phyloP scores from a whole-genome alignment of 2,113 vertebrate genomes.

The Neogale vison region DNA sequence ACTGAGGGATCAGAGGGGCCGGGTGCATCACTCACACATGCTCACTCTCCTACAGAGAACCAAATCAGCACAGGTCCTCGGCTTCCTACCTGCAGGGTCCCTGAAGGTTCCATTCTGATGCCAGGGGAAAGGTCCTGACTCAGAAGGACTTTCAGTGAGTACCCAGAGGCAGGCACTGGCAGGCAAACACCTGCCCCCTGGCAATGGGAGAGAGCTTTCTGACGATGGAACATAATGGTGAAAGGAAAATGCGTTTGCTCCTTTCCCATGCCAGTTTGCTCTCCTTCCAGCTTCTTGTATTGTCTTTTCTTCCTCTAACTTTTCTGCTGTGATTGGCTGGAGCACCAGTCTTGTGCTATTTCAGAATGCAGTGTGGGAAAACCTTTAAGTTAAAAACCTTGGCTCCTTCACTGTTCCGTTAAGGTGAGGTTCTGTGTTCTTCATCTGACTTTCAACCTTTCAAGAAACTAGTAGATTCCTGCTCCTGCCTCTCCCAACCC shows the following conservation, averaged over 20 bases:
- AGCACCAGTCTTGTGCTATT: not conserved
- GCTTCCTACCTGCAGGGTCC: not conserved
- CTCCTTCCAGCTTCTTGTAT: not conserved
- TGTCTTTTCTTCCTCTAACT: not conserved
- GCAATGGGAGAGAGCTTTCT: not conserved
- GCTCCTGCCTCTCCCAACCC: not conserved
- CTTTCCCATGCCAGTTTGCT: not conserved
- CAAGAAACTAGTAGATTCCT: not conserved
- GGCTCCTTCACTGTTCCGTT: not conserved
- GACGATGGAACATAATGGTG: not conserved
- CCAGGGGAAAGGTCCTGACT: not conserved
- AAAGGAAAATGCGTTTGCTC: not conserved
- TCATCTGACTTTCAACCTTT: not conserved
- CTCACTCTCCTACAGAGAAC: not conserved
- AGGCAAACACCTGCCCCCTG: not conserved
- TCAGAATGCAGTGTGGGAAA: not conserved
- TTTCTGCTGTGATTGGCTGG: not conserved
- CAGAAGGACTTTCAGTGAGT: not conserved
- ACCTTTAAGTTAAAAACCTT: not conserved
- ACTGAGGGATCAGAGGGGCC: not conserved
- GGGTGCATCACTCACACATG: fast-evolving
- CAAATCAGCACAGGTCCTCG: not conserved
- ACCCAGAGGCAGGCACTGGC: not conserved
- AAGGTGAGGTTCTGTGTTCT: not conserved
- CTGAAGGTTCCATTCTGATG: not conserved